phyloP scores from a whole-genome alignment of 2,797 vertebrate genomes.

The Brachymystax lenok region DNA sequence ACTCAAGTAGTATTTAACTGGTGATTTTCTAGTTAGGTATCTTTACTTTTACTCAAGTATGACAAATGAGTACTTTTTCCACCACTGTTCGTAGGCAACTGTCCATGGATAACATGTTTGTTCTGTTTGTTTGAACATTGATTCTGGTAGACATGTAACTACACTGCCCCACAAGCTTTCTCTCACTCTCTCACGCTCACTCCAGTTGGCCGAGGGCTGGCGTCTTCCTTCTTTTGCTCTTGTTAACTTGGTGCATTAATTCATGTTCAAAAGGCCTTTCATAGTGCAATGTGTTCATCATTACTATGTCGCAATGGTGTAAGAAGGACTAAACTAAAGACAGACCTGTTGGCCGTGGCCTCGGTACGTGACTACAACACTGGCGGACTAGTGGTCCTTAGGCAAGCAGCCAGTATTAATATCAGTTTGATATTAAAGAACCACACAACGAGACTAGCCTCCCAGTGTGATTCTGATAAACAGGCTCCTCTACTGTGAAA shows the following conservation, averaged over 20 bases:
- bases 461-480: neutral
- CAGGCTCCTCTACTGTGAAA: neutral
- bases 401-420: neutral
- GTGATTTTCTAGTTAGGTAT: too few relatives aligned
- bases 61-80: too few relatives aligned
- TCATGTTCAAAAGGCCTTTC: neutral
- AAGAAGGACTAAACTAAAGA: constrained; percentile 8
- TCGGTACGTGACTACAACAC: neutral
- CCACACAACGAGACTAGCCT: neutral
- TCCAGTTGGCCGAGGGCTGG: constrained; percentile 5
- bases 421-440: constrained; percentile 3
- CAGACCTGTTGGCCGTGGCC: neutral
- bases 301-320: neutral
- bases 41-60: too few relatives aligned
- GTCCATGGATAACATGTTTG: too few relatives aligned
- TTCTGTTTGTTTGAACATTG: too few relatives aligned
- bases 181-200: neutral
- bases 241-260: neutral
- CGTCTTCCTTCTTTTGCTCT: neutral
- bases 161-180: too few relatives aligned
- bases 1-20: too few relatives aligned
- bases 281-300: constrained; percentile 2
- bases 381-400: neutral
- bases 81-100: too few relatives aligned
- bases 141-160: too few relatives aligned